Conservation (phyloP, 2,797 vertebrate genomes). For the Hapalemur alaotrensis region DNA sequence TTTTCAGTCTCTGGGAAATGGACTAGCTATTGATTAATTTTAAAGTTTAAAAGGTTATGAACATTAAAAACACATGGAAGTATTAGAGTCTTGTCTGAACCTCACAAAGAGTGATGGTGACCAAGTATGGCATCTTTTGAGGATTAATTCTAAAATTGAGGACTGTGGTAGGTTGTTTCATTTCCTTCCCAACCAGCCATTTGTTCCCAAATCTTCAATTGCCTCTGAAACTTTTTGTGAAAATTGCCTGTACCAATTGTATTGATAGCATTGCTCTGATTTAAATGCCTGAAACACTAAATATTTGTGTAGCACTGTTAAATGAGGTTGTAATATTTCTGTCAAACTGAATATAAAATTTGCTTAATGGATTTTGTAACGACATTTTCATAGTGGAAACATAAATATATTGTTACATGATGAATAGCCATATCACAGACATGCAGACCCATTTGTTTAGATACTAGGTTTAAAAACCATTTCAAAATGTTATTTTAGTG, state of each 20-base stretch:
- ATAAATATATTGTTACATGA: neutral
- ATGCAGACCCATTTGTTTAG: constrained; percentile 38
- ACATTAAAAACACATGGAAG: neutral
- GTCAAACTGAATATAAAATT: constrained; percentile 53
- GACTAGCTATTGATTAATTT: neutral
- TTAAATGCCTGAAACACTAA: constrained; percentile 65
- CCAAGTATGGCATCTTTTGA: constrained; percentile 54
- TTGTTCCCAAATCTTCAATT: neutral
- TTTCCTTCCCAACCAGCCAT: neutral
- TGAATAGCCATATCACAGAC: neutral
- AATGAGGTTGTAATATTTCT: constrained; percentile 38
- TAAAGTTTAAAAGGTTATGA: neutral
- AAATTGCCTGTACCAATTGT: constrained; percentile 44
- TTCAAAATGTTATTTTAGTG: neutral
- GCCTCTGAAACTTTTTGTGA: constrained; percentile 31
- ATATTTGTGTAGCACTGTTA: constrained; percentile 55
- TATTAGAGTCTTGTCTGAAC: neutral
- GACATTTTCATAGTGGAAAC: constrained; percentile 49
- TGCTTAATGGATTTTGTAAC: constrained; percentile 21
- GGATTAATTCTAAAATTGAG: neutral
- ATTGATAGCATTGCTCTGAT: constrained; percentile 57
- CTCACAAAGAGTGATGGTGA: neutral
- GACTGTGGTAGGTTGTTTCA: constrained; percentile 17
- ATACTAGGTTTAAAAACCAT: constrained; percentile 15
- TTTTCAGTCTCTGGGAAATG: constrained; percentile 11